These are phyloP conservation scores for Oryzias sinensis DNA, from an alignment of 2,797 vertebrate species.

Conservation along the genomic window DNA sequence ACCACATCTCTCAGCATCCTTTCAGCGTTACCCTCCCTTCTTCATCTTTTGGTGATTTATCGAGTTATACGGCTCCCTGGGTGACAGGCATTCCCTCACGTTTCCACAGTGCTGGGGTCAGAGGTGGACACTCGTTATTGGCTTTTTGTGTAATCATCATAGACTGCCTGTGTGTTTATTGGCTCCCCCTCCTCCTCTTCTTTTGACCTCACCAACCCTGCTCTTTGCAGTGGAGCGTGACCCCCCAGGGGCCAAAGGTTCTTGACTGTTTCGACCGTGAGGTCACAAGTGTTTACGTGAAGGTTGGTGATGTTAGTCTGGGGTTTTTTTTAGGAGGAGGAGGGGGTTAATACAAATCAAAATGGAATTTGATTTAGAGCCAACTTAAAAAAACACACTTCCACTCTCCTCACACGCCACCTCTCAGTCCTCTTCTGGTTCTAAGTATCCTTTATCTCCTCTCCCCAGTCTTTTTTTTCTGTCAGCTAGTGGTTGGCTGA, in stretches of 20 bases:
- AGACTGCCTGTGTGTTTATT: conserved; percentile 64
- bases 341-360: conserved; percentile 12
- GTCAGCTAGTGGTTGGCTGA: conserved; percentile 69
- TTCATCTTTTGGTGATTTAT: conserved; percentile 44
- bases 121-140: conserved; percentile 71
- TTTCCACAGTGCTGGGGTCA: conserved; percentile 73
- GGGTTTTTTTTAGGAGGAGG: neutral
- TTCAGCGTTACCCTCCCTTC: neutral
- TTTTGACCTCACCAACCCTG: conserved; percentile 46
- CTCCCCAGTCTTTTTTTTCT: conserved; percentile 49
- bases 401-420: conserved; percentile 8
- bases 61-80: conserved; percentile 62
- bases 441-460: conserved; percentile 62
- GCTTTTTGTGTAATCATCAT: conserved; percentile 74
- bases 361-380: conserved; percentile 13
- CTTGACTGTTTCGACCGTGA: conserved; percentile 42
- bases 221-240: conserved; percentile 43
- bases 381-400: neutral
- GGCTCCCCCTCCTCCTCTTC: conserved; percentile 33
- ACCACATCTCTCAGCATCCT: conserved; percentile 29
- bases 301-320: conserved; percentile 6
- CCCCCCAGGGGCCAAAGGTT: conserved; percentile 35
- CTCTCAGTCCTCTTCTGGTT: conserved; percentile 49
- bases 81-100: conserved; percentile 67
- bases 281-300: conserved; percentile 63